Percentiles rank a stretch among this genome's conserved stretches.
phyloP scores from a whole-genome alignment of 1,140 invertebrate species.

The Octopus bimaculoides region DNA sequence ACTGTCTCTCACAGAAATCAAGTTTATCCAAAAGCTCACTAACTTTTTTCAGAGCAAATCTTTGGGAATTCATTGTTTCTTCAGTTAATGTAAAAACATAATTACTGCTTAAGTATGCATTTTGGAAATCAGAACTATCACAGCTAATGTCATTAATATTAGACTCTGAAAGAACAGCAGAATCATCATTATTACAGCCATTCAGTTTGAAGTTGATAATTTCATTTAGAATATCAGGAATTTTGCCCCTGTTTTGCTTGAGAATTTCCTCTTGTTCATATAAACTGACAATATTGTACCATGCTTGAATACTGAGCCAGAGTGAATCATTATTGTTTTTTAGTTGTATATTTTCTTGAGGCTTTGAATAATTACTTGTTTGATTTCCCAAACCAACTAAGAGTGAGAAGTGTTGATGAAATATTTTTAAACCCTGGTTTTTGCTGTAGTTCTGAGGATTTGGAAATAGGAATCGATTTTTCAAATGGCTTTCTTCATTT shows the following conservation, averaged over 20 bases:
- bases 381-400: conserved; percentile 72
- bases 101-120: conserved; percentile 24
- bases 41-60: conserved; percentile 71
- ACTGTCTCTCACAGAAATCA: conserved; percentile 74
- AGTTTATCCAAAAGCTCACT: conserved; percentile 70
- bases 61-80: conserved; percentile 35
- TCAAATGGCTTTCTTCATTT: conserved; percentile 30
- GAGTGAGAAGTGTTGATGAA: conserved; percentile 70
- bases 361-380: conserved; percentile 62
- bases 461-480: conserved; percentile 12
- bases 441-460: conserved; percentile 7
- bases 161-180: neutral
- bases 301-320: conserved; percentile 86
- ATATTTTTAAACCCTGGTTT: conserved; percentile 59
- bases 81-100: conserved; percentile 29
- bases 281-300: conserved; percentile 66
- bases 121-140: conserved; percentile 17
- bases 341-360: conserved; percentile 79
- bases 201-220: conserved; percentile 73
- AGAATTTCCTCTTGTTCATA: conserved; percentile 76
- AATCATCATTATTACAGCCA: conserved; percentile 12
- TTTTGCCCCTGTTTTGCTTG: conserved; percentile 69
- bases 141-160: conserved; percentile 13
- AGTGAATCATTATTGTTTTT: conserved; percentile 84
- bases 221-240: conserved; percentile 70